Evolutionary conservation across 2,888 invertebrate genomes (phyloP).

Genomic region (Cryptus armator): DNA sequence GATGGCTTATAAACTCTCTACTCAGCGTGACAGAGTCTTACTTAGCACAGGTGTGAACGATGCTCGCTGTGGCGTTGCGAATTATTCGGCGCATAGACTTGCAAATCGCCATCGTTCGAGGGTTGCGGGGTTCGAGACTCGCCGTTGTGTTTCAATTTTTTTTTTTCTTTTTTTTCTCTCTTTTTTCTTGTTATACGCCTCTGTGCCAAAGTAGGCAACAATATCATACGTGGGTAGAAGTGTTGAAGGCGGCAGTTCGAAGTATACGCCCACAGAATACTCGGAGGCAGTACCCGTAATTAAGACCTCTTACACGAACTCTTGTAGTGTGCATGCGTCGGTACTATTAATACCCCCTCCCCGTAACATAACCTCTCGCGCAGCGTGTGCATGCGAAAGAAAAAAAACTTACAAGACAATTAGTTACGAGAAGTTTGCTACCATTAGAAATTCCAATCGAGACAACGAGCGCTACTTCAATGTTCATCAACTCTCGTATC

Average conservation of each 20-base stretch:
- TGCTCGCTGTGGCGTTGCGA: conserved; percentile 63
- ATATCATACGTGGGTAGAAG: not conserved
- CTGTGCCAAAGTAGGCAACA: not conserved
- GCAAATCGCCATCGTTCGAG: conserved; percentile 31
- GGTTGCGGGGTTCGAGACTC: not conserved
- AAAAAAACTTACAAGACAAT: conserved; percentile 13
- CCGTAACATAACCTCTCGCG: not conserved
- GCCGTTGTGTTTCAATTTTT: not conserved
- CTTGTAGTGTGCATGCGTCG: not conserved
- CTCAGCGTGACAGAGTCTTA: conserved; percentile 69
- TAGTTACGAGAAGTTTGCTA: conserved; percentile 14
- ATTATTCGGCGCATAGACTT: conserved; percentile 59
- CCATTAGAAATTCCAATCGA: conserved; percentile 19
- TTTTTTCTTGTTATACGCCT: not conserved
- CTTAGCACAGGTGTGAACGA: conserved; percentile 65
- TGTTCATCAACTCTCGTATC: conserved; percentile 12
- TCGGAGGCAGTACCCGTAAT: not conserved
- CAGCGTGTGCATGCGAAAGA: not conserved
- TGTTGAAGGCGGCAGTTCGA: conserved; percentile 3
- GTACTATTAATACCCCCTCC: not conserved
- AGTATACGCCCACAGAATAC: conserved; percentile 8
- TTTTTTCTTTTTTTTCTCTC: not conserved
- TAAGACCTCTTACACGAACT: not conserved
- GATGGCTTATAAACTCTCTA: conserved; percentile 57
- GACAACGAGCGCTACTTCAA: not conserved